These are phyloP conservation scores for Neoscelio sp. DNA, from an alignment of 2,888 invertebrate genomes.

Conservation along the genomic window DNA sequence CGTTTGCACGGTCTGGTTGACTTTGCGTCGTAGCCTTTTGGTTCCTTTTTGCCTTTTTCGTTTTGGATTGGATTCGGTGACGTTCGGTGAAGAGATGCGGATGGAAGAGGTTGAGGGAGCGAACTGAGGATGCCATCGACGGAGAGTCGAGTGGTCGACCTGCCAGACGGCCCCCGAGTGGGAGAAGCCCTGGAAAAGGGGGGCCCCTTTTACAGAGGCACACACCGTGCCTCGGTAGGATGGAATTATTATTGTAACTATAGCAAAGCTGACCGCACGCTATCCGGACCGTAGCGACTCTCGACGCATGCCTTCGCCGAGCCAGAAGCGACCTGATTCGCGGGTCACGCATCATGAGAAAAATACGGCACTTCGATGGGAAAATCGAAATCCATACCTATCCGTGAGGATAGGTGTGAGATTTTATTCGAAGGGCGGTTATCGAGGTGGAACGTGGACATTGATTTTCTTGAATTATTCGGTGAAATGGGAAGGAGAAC, in stretches of 20 bases:
- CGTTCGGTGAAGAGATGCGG: conserved; percentile 50
- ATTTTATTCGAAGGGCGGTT: no score
- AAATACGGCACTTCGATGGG: conserved; percentile 17
- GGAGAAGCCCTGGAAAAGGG: conserved; percentile 64
- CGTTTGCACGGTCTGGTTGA: no score
- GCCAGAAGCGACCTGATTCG: conserved; percentile 53
- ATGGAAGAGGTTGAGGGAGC: conserved; percentile 66
- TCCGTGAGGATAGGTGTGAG: no score
- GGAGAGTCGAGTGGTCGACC: conserved; percentile 64
- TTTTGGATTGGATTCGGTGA: conserved; percentile 4
- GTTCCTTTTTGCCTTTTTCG: no score
- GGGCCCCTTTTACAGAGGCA: conserved; percentile 65
- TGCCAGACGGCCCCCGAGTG: conserved; percentile 62
- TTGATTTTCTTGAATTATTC: no score
- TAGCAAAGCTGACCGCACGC: conserved; percentile 64
- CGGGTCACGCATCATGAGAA: conserved; percentile 57
- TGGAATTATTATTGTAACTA: conserved; percentile 66
- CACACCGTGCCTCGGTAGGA: conserved; percentile 44
- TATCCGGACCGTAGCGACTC: conserved; percentile 58
- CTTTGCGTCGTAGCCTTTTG: no score
- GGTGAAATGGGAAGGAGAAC: no score
- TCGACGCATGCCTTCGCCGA: conserved; percentile 33
- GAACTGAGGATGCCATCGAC: conserved; percentile 71
- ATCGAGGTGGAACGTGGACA: no score
- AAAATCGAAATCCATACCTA: conserved; percentile 3